Evolutionary conservation across 2,797 vertebrate genomes (phyloP), one percentile per base, ranked within the genome.

Genomic region (Chelon labrosus): DNA sequence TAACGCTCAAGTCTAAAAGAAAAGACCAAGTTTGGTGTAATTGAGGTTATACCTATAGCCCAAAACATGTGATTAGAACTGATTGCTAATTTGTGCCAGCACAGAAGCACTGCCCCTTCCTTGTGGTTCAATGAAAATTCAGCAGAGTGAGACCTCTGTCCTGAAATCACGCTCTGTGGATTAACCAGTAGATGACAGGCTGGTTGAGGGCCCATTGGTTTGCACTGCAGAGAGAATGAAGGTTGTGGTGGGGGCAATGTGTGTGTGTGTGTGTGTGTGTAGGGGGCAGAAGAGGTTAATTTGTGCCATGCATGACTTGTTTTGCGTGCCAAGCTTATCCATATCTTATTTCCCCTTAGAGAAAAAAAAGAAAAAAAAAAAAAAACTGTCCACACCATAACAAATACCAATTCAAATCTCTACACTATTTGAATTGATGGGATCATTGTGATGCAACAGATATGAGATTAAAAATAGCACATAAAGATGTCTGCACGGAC

Each of bases 251-350:
- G 73, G 75, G 76, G 76, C 75, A 59, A 52, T 52, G 46, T 79
- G 31, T 70, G 62, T 60, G 80, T 60, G 41, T 31, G 71, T 68
- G 61, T 51, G 59, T 58, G 37, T 50, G 57, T 42, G 51, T 47
- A 64, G 59, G 62, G 75, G 79, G 75, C 68, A 82, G 59, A 68
- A 77, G 78, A 87, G 84, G 90, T 90, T 92, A 73, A 89, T 90
- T 78, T 90, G 73, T 83, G 67, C 80, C 77, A 91, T 79, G 88
- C 87, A 88, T 88, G 90, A 81, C 84, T 89, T 83, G 81, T 76
- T 82, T 88, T 90, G 91, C 84, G 82, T 92, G 92, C 84, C 79
- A 90, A 85, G 85, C 85, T 84, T 85, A 88, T 89, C 72, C 79
- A 82, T 92, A 91, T 88, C 81, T 85, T 84, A 86, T 92, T 90